Conservation (phyloP, 2,113 vertebrate species). For the Cyanistes caeruleus region DNA sequence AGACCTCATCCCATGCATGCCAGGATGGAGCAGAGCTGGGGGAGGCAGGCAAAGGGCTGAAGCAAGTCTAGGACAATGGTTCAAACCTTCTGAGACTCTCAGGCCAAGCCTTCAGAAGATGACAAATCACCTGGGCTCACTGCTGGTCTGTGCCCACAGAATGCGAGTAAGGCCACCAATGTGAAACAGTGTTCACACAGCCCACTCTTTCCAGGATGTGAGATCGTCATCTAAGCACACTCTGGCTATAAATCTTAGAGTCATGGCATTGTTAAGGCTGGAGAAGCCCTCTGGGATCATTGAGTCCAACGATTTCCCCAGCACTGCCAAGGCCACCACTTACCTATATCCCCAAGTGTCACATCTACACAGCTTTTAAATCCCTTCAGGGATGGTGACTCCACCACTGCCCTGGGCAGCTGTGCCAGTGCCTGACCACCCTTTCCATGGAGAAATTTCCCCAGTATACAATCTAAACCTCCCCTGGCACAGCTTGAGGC, state of each 20-base stretch:
- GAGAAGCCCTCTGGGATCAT: not conserved
- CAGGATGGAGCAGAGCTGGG: not conserved
- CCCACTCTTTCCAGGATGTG: not conserved
- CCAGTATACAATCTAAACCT: fast-evolving
- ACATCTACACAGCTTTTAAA: not conserved
- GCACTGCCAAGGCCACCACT: not conserved
- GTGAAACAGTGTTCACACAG: not conserved
- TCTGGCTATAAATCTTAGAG: not conserved
- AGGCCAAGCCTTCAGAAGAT: not conserved
- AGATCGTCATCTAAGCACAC: not conserved
- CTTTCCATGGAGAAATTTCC: not conserved
- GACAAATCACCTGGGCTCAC: not conserved
- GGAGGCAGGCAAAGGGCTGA: not conserved
- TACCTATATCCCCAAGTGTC: not conserved
- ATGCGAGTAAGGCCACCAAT: not conserved
- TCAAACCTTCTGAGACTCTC: not conserved
- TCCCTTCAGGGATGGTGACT: not conserved
- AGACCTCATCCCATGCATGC: not conserved
- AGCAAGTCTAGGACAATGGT: not conserved
- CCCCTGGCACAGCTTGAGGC: not conserved
- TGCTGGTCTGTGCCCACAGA: not conserved
- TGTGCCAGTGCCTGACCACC: not conserved
- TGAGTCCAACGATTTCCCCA: not conserved
- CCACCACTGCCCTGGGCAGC: too few species aligned
- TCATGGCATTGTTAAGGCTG: not conserved